Base-by-base conservation (phyloP, 1,140 invertebrate genomes). In the Drosophila mauritiana region DNA sequence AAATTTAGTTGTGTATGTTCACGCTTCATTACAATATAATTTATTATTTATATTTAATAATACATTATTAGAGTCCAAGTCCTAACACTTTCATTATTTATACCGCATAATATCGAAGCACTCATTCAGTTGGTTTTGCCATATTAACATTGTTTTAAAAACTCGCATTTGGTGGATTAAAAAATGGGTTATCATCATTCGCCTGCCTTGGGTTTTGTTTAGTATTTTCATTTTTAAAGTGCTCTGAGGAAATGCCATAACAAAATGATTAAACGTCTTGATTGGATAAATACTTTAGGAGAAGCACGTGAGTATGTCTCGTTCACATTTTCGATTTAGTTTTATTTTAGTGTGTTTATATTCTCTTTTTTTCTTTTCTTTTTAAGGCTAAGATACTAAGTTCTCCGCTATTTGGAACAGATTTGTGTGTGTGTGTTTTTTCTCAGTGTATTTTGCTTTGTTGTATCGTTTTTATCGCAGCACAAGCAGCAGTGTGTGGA, bases 31-130 rank as follows among this genome's bases (percentile, higher is more conserved):
- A 85, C 82, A 85, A 88, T 85, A 85, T 88, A 85, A 85, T 86
- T 85, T 88, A 85, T 69, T 69, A 85, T 85, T 86, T 85, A 85
- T 88, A 88, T 85, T 85, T 82, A 85, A 88, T 85, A 85, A 85
- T 85, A 85, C 82, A 88, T 82, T 75, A 85, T 82, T 85, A 85
- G 61, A 85, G 78, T 86, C 49, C 74, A 72, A 78, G 64, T 82
- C 79, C 82, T 88, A 88, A 85, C 81, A 81, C 62, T 63, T 75
- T 55, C 49, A 52, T 52, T 52, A 37, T 80, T 80, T 78, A 86
- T 85, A 81, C 78, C 80, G 82, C 64, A 61, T 85, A 85, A 78
- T 85, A 85, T 88, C 83, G 82, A 85, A 85, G 82, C 82, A 88
- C 82, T 82, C 83, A 53, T 43, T 67, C 43, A 61, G 73, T 80